A percentile compares a stretch with the other conserved stretches of the same genome.
Evolutionary conservation across 2,113 vertebrate genomes (phyloP).

Genomic region (Clarias magur): DNA sequence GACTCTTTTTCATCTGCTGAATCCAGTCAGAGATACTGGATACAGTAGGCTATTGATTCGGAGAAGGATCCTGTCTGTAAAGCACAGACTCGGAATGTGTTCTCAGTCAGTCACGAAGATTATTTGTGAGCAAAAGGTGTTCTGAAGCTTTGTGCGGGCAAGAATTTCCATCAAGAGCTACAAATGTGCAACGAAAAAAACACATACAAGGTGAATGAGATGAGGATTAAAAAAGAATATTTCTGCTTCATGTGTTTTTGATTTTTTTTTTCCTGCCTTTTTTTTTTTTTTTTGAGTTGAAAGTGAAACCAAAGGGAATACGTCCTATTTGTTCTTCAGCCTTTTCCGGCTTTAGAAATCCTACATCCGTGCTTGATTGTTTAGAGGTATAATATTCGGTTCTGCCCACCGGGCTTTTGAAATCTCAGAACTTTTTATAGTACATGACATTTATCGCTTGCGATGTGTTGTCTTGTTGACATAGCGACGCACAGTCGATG

Average conservation of each 20-base stretch:
- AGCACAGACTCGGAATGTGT: neutral
- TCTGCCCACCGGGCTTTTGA: neutral
- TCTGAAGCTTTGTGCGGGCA: neutral
- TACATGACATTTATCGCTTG: neutral
- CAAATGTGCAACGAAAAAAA: neutral
- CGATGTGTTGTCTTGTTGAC: constrained; percentile 21
- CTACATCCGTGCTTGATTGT: neutral
- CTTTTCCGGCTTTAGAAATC: neutral
- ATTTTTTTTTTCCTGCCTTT: neutral
- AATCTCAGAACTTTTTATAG: neutral
- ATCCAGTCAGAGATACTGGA: constrained; percentile 33
- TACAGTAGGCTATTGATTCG: constrained; percentile 24
- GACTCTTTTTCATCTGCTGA: constrained; percentile 1
- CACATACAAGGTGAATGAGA: neutral
- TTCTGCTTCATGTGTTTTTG: constrained; percentile 4
- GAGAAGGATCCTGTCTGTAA: constrained; percentile 6
- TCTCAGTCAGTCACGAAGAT: neutral
- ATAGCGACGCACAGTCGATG: neutral
- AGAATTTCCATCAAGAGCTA: neutral
- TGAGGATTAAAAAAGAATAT: constrained; percentile 6
- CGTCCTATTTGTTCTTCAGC: neutral
- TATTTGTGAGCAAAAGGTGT: neutral
- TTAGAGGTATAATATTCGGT: neutral
- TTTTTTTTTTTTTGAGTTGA: neutral
- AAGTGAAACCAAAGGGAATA: neutral